Evolutionary conservation across 2,797 vertebrate species (phyloP), one percentile per base, ranked within the genome.

Genomic region (Ambastaia sidthimunki): DNA sequence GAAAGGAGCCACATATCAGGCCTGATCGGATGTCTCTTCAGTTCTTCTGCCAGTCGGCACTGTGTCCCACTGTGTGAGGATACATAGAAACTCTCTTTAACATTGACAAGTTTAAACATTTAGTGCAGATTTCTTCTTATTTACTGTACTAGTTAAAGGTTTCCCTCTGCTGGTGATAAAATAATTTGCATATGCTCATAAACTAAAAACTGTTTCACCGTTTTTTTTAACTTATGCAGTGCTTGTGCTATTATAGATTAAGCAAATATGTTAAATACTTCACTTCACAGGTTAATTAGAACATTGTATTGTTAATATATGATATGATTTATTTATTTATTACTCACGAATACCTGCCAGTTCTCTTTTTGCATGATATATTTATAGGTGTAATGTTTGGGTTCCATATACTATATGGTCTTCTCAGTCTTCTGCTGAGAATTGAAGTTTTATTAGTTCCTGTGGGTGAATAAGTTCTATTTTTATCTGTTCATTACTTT

Each of bases 151-250:
- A 41, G 34, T 37, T 37, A 37, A 72, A 79, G 4, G 69, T 47
- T 59, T 79, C 69, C 60, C 16, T 79, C 69, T 79, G 69, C 69
- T 79, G 69, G 69, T 76, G 5, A 41, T 7, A 59, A 44, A 67
- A n/a, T n/a, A 28, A 76, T 68, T 21, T 54, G 10, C 16, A 54
- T 0, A 67, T 55, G 37, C 37, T 41, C 5, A 57, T 3, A 57
- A 57, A 23, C 11, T 3, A 19, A 41, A 41, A 41, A 41, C 1
- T 41, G 37, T 41, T 41, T 41, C 6, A 7, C 7, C 6, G 7
- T 37, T 1, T 37, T 37, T 37, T 6, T 6, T 37, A 37, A 37
- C 34, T 37, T 37, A 3, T 37, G 4, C 34, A 6, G 34, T 5
- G 9, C 37, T 41, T 41, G 37, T 41, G 34, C 37, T 41, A 9